Evolutionary conservation across 2,888 invertebrate genomes (phyloP).

Genomic region (Drosophila borealis): DNA sequence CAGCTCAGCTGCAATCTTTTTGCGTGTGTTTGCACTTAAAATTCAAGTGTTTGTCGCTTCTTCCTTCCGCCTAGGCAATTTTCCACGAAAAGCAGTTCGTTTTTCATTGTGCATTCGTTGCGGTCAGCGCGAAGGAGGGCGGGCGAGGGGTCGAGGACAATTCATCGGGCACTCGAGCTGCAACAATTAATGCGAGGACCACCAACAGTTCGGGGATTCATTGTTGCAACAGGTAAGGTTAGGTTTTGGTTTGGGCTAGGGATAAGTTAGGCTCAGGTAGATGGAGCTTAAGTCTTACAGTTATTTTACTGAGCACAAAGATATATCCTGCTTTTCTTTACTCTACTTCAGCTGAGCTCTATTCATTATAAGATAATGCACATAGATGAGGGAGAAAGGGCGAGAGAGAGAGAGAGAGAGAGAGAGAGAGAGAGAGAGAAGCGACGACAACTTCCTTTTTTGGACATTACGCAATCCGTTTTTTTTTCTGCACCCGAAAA

Average conservation of each 20-base stretch:
- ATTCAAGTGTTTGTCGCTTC: slow-evolving; percentile 30
- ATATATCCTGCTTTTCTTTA: slow-evolving; percentile 1
- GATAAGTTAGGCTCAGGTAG: slow-evolving; percentile 1
- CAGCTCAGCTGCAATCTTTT: slow-evolving; percentile 24
- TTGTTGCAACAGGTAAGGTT: slow-evolving; percentile 46
- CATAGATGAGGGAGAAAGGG: background rate
- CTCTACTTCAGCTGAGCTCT: background rate
- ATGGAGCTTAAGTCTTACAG: slow-evolving; percentile 29
- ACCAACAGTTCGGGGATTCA: slow-evolving; percentile 32
- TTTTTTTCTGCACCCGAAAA: slow-evolving; percentile 33
- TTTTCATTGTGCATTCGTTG: slow-evolving; percentile 27
- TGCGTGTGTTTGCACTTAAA: slow-evolving; percentile 3
- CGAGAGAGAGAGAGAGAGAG: background rate
- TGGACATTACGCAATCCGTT: slow-evolving; percentile 55
- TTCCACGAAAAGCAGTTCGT: slow-evolving; percentile 30
- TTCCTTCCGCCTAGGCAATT: slow-evolving; percentile 47
- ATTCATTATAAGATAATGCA: background rate
- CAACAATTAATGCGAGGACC: slow-evolving; percentile 49
- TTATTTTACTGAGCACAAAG: slow-evolving; percentile 10
- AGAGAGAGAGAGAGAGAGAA: background rate
- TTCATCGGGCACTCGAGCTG: slow-evolving; percentile 29
- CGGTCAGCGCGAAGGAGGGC: slow-evolving; percentile 32
- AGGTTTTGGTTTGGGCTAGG: slow-evolving; percentile 5
- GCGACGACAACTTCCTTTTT: slow-evolving; percentile 57
- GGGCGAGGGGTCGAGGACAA: background rate